Evolutionary conservation across 1,140 invertebrate species (phyloP).

Genomic region (Monomorium pharaonis): DNA sequence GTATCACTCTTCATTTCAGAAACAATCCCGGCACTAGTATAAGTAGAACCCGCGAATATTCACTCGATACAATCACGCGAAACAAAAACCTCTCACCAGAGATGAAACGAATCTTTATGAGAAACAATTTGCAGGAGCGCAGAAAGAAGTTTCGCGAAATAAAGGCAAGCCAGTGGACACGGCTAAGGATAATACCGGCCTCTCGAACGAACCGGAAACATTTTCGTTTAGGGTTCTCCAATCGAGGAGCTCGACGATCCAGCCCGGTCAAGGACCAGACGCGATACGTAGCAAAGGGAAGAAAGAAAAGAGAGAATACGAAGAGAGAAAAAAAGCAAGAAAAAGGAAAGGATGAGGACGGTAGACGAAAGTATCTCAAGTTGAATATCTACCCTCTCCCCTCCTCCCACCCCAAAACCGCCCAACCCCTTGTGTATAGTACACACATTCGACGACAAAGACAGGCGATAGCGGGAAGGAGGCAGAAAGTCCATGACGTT

Average conservation of each 20-base stretch:
- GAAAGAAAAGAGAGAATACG: background rate
- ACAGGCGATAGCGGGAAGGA: slow-evolving; percentile 22
- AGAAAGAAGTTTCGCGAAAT: slow-evolving; percentile 30
- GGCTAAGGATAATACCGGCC: slow-evolving; percentile 48
- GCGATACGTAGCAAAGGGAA: slow-evolving; percentile 42
- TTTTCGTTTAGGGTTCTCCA: slow-evolving; percentile 63
- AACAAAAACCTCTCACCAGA: slow-evolving; percentile 12
- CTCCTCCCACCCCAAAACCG: background rate
- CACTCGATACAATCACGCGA: background rate
- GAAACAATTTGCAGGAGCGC: slow-evolving; percentile 52
- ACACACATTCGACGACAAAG: slow-evolving; percentile 67
- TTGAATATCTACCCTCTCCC: slow-evolving; percentile 58
- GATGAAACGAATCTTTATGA: slow-evolving; percentile 58
- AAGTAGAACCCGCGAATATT: slow-evolving; percentile 24
- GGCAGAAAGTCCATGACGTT: slow-evolving; percentile 59
- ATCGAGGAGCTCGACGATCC: slow-evolving; percentile 49
- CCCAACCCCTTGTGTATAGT: slow-evolving; percentile 50
- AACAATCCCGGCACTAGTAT: background rate
- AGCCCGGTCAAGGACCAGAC: slow-evolving; percentile 50
- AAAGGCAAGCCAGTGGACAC: slow-evolving; percentile 40
- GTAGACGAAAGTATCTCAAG: slow-evolving; percentile 66
- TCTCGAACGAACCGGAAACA: slow-evolving; percentile 62
- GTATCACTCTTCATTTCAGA: background rate
- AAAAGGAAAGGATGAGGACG: background rate
- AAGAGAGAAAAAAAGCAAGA: background rate